Percentiles rank a stretch among this genome's conserved stretches.
These are phyloP conservation scores for Aphaenogaster floridana DNA, from an alignment of 1,140 invertebrate species.

Conservation along the genomic window DNA sequence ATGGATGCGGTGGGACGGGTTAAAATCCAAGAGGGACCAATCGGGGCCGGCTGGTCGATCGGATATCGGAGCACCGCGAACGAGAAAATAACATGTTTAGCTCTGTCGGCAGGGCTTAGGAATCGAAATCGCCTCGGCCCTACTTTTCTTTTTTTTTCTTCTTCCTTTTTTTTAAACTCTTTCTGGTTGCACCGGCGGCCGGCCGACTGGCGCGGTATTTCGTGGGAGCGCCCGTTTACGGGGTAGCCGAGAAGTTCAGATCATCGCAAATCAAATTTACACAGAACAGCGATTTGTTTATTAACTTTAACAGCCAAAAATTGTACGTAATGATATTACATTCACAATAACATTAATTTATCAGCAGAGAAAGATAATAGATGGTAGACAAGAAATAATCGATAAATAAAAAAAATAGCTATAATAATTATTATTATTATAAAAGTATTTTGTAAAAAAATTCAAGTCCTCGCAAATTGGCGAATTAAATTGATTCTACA, in stretches of 20 bases:
- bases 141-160: background rate
- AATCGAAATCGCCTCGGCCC: constrained; percentile 72
- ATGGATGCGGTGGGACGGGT: constrained; percentile 77
- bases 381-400: background rate
- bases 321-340: background rate
- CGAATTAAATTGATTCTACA: background rate
- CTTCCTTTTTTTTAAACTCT: background rate
- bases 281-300: background rate
- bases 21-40: constrained; percentile 77
- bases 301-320: background rate
- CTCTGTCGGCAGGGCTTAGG: constrained; percentile 68
- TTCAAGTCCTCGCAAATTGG: background rate
- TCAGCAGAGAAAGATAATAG: background rate
- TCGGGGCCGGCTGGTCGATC: constrained; percentile 75
- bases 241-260: constrained; percentile 7
- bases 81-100: constrained; percentile 83
- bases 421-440: background rate
- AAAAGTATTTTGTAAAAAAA: background rate
- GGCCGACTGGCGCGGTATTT: constrained; percentile 1
- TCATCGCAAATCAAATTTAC: background rate
- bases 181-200: background rate
- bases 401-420: background rate
- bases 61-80: constrained; percentile 73
- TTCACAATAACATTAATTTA: background rate
- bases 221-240: constrained; percentile 30